Conservation (phyloP, 2,888 invertebrate species). For the Tipula helvola region DNA sequence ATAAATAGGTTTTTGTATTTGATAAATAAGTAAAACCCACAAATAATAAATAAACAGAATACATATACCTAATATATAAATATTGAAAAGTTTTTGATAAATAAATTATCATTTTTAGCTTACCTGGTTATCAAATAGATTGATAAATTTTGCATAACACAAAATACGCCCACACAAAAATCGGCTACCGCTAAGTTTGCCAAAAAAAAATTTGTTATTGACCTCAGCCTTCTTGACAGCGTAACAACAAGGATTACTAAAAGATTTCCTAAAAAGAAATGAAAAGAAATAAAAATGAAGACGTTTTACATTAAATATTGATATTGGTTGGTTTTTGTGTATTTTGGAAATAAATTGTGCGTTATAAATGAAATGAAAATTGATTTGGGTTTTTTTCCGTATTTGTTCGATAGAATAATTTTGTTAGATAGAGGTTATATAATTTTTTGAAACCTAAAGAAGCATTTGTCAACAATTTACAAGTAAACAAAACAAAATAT, state of each 20-base stretch:
- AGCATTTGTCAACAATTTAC: too few relatives aligned
- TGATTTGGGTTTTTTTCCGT: background rate
- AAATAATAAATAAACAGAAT: too few relatives aligned
- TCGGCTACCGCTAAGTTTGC: slow-evolving; percentile 85
- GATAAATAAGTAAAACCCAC: background rate
- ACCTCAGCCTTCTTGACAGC: slow-evolving; percentile 65
- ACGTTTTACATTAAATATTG: background rate
- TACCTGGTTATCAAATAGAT: slow-evolving; percentile 66
- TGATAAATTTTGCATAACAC: slow-evolving; percentile 78
- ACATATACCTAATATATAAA: too few relatives aligned
- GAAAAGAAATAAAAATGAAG: background rate
- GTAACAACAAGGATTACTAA: slow-evolving; percentile 79
- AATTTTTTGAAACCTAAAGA: too few relatives aligned
- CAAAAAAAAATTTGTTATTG: slow-evolving; percentile 84
- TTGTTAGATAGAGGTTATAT: too few relatives aligned
- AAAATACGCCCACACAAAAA: slow-evolving; percentile 84
- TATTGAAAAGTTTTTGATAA: background rate
- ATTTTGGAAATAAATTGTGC: background rate
- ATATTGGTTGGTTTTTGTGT: background rate
- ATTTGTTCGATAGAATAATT: too few relatives aligned
- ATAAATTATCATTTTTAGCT: slow-evolving; percentile 24
- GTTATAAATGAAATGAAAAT: background rate
- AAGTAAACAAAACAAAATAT: too few relatives aligned
- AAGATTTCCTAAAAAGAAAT: slow-evolving; percentile 61
- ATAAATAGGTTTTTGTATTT: too few relatives aligned